These are phyloP conservation scores for Microtus richardsoni DNA, from an alignment of 2,113 vertebrate genomes.

Conservation along the genomic window DNA sequence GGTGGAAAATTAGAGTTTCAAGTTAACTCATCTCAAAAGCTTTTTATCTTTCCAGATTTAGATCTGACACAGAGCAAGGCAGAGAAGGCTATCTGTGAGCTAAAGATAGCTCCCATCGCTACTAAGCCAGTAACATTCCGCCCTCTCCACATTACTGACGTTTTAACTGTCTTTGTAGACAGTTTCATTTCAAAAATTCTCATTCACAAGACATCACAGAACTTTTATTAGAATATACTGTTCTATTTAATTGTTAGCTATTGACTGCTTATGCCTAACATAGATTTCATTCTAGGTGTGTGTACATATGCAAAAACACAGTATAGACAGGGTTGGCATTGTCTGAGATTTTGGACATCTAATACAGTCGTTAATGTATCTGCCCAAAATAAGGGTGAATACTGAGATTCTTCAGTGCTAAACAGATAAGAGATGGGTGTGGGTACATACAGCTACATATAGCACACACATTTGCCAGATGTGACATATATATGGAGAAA, in stretches of 20 bases:
- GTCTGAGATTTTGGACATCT: neutral
- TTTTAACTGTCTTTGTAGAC: neutral
- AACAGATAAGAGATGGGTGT: neutral
- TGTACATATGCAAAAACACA: neutral
- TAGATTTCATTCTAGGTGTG: neutral
- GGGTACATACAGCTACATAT: neutral
- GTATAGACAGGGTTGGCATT: neutral
- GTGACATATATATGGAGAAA: constrained; percentile 19
- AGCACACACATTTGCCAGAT: neutral
- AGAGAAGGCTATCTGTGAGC: neutral
- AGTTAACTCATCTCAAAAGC: neutral
- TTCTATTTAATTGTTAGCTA: neutral
- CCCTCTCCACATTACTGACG: neutral
- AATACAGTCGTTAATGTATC: neutral
- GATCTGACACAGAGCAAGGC: neutral
- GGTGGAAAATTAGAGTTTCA: neutral
- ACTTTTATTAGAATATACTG: neutral
- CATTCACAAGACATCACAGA: neutral
- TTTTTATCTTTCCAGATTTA: neutral
- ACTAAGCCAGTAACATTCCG: neutral
- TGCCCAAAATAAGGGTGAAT: neutral
- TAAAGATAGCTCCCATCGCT: neutral
- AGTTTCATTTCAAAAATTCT: neutral
- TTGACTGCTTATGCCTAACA: neutral
- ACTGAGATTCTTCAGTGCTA: neutral